Percentiles rank a stretch among this genome's conserved stretches.
Conservation (phyloP, 2,888 invertebrate genomes). For the Malthinus flaveolus region DNA sequence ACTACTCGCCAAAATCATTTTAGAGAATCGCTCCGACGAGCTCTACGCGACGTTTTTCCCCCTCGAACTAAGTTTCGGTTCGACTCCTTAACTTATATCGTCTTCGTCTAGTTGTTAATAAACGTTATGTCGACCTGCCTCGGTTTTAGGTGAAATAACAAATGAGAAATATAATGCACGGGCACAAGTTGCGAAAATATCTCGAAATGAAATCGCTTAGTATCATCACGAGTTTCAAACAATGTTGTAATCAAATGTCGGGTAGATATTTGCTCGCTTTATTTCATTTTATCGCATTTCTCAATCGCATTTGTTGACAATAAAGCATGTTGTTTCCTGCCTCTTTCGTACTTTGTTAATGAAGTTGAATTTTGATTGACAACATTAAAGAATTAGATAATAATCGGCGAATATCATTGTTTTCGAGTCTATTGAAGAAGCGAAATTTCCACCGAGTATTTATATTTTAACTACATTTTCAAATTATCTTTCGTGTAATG, state of each 20-base stretch:
- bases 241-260: constrained; percentile 37
- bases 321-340: constrained; percentile 32
- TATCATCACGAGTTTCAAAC: constrained; percentile 35
- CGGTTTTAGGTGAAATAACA: constrained; percentile 13
- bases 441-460: constrained; percentile 20
- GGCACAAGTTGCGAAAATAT: constrained; percentile 30
- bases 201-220: constrained; percentile 35
- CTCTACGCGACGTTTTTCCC: too few species aligned
- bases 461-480: constrained; percentile 18
- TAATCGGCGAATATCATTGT: constrained; percentile 22
- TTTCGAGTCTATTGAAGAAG: constrained; percentile 22
- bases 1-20: too few species aligned
- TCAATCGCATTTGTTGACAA: constrained; percentile 31
- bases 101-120: too few species aligned
- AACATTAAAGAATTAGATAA: constrained; percentile 29
- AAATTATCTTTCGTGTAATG: constrained; percentile 5
- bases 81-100: background rate
- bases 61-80: background rate
- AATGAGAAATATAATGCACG: constrained; percentile 25
- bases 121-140: constrained; percentile 1
- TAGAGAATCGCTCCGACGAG: too few species aligned
- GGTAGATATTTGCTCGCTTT: constrained; percentile 35
- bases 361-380: constrained; percentile 32
- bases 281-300: constrained; percentile 31
- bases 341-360: constrained; percentile 31